These are phyloP conservation scores for Tipula lateralis DNA, from an alignment of 2,888 invertebrate species.

Conservation along the genomic window DNA sequence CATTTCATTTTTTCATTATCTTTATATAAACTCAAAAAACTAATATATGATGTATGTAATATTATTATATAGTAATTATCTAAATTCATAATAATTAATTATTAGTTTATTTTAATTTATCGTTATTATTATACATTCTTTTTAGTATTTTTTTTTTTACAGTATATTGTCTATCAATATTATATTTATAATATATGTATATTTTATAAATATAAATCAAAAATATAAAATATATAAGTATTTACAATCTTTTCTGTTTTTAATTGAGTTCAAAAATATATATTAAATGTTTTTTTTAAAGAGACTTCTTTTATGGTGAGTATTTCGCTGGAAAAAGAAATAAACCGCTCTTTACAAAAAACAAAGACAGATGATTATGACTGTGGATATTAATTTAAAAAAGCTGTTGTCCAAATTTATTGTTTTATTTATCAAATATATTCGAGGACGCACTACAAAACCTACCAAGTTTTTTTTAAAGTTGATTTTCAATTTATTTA, in stretches of 20 bases:
- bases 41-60: constrained; percentile 9
- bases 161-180: neutral
- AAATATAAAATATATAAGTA: neutral
- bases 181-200: neutral
- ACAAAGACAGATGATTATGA: neutral
- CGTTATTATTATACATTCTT: neutral
- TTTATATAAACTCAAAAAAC: neutral
- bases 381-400: neutral
- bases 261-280: neutral
- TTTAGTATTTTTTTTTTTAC: neutral
- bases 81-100: neutral
- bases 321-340: neutral
- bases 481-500: neutral
- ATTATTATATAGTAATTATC: neutral
- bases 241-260: constrained; percentile 2
- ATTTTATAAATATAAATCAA: neutral
- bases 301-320: neutral
- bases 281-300: neutral
- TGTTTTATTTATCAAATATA: neutral
- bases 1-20: neutral
- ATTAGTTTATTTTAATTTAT: neutral
- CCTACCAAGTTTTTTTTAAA: neutral
- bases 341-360: neutral
- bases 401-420: neutral
- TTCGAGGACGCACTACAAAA: neutral